Base-by-base conservation (phyloP, 1,140 invertebrate genomes). In the Monochamus saltuarius region DNA sequence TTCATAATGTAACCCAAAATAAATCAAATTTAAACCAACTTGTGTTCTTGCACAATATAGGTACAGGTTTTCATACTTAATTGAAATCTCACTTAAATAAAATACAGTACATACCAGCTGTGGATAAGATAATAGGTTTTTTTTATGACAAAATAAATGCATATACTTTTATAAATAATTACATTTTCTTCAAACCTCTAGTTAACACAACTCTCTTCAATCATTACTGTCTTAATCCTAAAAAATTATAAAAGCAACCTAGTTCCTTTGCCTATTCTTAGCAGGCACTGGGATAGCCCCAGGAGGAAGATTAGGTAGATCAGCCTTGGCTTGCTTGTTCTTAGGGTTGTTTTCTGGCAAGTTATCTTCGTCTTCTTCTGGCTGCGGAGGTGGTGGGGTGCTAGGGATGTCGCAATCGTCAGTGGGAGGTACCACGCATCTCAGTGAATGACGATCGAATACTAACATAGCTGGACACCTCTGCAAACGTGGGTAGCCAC, bases 391-490 rank as follows among this genome's bases (percentile, higher is more conserved):
- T n/a, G 85, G 81, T 11, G 86, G 75, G n/a, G 89, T 91, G 36
- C 88, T 88, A 0, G 89, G 89, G 1, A 91, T 82, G 65, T 92
- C 90, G 68, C 90, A 94, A 65, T 94, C 91, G 67, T 92, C 91
- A 22, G 92, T 93, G 1, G 91, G 91, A 6, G 91, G 91, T 1
- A 92, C 89, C 1, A 93, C 91, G 75, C 93, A 95, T 59, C 91
- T 66, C 56, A 92, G 75, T 0, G 89, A 89, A 49, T 87, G 81
- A 64, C 89, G 85, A 79, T 94, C 92, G 77, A 95, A 94, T 1
- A 94, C 92, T 61, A 95, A 75, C 86, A 92, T 93, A 22, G 92
- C 92, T 0, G 92, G 91, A 75, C 92, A 94, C 42, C 92, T 81
- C 72, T 94, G 91, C 0, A 95, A 84, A 64, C 92, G 86, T 14